phyloP scores from a whole-genome alignment of 2,797 vertebrate genomes.

The Pteronotus mesoamericanus region DNA sequence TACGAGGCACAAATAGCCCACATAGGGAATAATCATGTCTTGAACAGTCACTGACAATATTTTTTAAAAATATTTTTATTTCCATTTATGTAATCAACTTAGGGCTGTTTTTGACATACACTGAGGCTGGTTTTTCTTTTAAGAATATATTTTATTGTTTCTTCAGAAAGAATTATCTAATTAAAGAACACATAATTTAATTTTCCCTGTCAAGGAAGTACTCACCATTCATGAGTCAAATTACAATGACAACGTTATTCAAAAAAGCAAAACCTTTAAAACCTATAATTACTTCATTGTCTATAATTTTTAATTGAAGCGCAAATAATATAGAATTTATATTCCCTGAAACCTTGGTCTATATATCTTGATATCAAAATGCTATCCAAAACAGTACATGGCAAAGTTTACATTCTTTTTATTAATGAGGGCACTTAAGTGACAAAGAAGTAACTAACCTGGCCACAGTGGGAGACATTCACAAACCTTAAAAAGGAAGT shows the following conservation, averaged over 20 bases:
- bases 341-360: neutral
- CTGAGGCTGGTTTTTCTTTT: neutral
- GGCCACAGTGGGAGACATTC: neutral
- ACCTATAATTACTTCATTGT: neutral
- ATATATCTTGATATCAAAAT: conserved; percentile 20
- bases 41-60: conserved; percentile 5
- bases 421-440: neutral
- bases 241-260: neutral
- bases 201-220: neutral
- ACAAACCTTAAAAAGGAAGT: neutral
- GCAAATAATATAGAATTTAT: neutral
- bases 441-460: conserved; percentile 35
- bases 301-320: conserved; percentile 8
- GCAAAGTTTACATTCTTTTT: conserved; percentile 10
- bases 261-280: neutral
- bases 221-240: neutral
- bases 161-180: conserved; percentile 4
- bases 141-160: neutral
- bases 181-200: conserved; percentile 2
- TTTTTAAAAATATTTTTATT: conserved; percentile 52
- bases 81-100: conserved; percentile 43
- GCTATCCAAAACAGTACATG: neutral
- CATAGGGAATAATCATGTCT: neutral
- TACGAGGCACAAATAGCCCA: conserved; percentile 34
- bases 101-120: conserved; percentile 16